These are phyloP conservation scores for Microctonus hyperodae DNA, from an alignment of 2,888 invertebrate species.

Conservation along the genomic window DNA sequence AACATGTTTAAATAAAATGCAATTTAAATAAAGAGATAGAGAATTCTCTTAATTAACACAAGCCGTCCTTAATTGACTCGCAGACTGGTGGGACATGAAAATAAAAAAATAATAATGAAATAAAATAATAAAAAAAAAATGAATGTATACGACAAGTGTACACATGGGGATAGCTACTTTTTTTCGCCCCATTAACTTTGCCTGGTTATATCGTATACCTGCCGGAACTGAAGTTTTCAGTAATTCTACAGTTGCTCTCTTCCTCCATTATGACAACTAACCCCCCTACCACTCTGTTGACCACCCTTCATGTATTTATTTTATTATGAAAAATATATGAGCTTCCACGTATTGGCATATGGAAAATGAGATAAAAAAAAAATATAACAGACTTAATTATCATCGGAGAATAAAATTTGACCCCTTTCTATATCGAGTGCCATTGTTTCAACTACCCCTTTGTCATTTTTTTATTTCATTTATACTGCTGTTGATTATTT, in stretches of 20 bases:
- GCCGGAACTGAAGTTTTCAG: neutral
- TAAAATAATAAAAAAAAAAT: neutral
- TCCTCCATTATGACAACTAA: neutral
- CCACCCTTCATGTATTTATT: neutral
- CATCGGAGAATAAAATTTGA: neutral
- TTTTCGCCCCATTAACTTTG: neutral
- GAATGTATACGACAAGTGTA: neutral
- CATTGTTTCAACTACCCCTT: neutral
- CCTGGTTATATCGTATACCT: neutral
- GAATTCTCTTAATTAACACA: slow-evolving; percentile 36
- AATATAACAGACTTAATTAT: neutral
- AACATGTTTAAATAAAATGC: neutral
- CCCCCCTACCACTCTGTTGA: neutral
- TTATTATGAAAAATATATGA: neutral
- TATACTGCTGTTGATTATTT: neutral
- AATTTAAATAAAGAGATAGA: neutral
- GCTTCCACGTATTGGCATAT: neutral
- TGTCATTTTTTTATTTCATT: neutral
- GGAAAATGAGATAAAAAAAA: neutral
- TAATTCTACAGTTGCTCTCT: neutral
- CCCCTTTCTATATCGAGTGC: neutral
- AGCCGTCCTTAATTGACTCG: slow-evolving; percentile 34
- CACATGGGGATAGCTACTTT: neutral
- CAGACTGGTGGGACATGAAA: slow-evolving; percentile 21
- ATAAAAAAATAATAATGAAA: neutral